A percentile compares a stretch with the other conserved stretches of the same genome.
phyloP scores from a whole-genome alignment of 2,888 invertebrate species.

The Leptopterna dolabrata region DNA sequence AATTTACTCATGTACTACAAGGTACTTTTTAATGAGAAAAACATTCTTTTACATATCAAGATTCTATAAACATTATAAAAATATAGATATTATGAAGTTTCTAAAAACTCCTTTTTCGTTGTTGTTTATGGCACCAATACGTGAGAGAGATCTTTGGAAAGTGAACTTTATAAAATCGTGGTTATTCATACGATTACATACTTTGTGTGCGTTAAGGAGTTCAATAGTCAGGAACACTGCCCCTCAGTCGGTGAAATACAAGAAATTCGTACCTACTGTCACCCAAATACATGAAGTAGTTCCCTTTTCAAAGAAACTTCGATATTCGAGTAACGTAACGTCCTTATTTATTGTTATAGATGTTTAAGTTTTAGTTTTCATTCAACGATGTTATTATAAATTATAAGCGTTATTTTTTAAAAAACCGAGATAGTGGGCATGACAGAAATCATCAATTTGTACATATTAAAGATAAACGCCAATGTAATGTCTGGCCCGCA shows the following conservation, averaged over 20 bases:
- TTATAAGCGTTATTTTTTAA: slow-evolving; percentile 1
- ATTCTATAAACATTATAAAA: slow-evolving; percentile 22
- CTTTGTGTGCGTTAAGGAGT: too few relatives aligned
- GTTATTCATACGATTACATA: too few relatives aligned
- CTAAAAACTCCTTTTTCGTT: background rate
- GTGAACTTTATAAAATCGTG: background rate
- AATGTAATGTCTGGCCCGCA: background rate
- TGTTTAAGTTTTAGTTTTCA: slow-evolving; percentile 32
- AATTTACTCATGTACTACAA: slow-evolving; percentile 4
- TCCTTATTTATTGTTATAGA: slow-evolving; percentile 44
- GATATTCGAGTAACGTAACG: background rate
- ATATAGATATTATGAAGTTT: slow-evolving; percentile 9
- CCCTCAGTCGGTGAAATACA: background rate
- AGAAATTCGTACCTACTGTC: background rate
- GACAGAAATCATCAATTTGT: slow-evolving; percentile 4
- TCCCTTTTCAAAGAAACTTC: slow-evolving; percentile 37
- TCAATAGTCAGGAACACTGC: background rate
- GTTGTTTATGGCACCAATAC: background rate
- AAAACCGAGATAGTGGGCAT: background rate
- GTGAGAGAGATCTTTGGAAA: background rate
- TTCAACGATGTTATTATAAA: slow-evolving; percentile 32
- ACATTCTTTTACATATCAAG: slow-evolving; percentile 49
- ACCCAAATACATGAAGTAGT: background rate
- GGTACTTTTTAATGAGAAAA: slow-evolving; percentile 16
- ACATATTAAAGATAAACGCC: slow-evolving; percentile 3